Evolutionary conservation across 1,140 invertebrate species (phyloP).

Genomic region (Papilio aristodemus): DNA sequence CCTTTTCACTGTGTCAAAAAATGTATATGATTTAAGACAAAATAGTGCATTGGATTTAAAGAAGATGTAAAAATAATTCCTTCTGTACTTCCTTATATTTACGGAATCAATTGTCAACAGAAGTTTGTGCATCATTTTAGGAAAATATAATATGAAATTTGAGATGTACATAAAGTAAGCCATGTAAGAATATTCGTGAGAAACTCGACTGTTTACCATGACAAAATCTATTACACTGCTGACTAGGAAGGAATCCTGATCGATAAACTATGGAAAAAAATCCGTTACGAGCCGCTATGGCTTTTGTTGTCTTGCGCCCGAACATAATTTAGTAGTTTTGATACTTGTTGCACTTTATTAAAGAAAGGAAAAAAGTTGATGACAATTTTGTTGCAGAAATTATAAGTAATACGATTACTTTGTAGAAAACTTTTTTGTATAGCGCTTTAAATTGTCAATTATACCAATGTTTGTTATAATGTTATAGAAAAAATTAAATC

Average conservation of each 20-base stretch:
- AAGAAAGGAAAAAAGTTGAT: not conserved
- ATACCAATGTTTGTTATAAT: no score
- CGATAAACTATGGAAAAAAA: conserved; percentile 59
- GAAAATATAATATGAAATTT: conserved; percentile 11
- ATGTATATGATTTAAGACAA: not conserved
- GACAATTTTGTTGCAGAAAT: no score
- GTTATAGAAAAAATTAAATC: no score
- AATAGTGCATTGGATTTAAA: not conserved
- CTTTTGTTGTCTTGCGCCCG: conserved; percentile 60
- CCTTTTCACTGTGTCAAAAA: no score
- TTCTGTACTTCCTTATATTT: not conserved
- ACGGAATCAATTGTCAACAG: not conserved
- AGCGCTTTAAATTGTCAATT: no score
- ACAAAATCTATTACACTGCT: conserved; percentile 43
- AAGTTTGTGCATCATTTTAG: not conserved
- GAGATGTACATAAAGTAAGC: conserved; percentile 18
- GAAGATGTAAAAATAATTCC: not conserved
- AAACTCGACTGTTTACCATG: conserved; percentile 45
- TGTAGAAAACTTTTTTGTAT: no score
- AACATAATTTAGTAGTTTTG: conserved; percentile 40
- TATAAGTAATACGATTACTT: no score
- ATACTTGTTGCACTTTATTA: conserved; percentile 43
- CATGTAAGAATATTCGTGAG: conserved; percentile 52
- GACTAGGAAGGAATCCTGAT: conserved; percentile 65
- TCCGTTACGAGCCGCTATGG: conserved; percentile 68